Evolutionary conservation across 1,140 invertebrate genomes (phyloP).

Genomic region (Listronotus bonariensis): DNA sequence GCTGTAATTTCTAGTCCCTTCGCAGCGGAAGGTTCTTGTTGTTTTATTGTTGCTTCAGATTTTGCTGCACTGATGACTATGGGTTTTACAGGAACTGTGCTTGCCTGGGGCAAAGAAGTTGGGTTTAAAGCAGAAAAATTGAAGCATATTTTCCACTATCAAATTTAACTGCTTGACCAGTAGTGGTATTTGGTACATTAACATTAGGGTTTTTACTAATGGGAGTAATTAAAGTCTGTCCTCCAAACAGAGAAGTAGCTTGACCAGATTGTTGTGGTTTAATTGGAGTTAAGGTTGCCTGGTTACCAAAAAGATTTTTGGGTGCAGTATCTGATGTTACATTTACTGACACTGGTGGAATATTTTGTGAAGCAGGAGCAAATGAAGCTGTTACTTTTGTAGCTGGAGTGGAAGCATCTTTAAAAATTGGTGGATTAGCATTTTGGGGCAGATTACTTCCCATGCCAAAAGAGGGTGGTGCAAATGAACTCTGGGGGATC

Average conservation of each 20-base stretch:
- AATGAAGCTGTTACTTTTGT: neutral
- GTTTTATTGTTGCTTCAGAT: neutral
- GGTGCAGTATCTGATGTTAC: neutral
- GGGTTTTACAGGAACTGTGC: conserved; percentile 16
- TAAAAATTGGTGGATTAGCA: neutral
- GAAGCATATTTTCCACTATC: conserved; percentile 34
- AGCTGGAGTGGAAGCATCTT: neutral
- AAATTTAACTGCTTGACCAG: neutral
- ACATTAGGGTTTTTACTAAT: conserved; percentile 10
- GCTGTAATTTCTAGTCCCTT: neutral
- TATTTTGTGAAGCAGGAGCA: conserved; percentile 9
- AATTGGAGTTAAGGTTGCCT: conserved; percentile 26
- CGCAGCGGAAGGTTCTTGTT: neutral
- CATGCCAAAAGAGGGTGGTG: neutral
- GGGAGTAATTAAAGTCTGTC: conserved; percentile 38
- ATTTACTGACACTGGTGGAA: conserved; percentile 13
- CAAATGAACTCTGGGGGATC: neutral
- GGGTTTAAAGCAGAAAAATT: conserved; percentile 31
- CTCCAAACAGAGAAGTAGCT: conserved; percentile 38
- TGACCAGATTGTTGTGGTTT: conserved; percentile 28
- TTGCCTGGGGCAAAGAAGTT: neutral
- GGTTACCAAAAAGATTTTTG: conserved; percentile 12
- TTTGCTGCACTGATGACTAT: conserved; percentile 16
- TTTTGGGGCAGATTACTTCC: neutral
- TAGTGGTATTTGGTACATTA: neutral